Base-by-base conservation (phyloP, 1,140 invertebrate genomes). In the Trinorchestia longiramus region DNA sequence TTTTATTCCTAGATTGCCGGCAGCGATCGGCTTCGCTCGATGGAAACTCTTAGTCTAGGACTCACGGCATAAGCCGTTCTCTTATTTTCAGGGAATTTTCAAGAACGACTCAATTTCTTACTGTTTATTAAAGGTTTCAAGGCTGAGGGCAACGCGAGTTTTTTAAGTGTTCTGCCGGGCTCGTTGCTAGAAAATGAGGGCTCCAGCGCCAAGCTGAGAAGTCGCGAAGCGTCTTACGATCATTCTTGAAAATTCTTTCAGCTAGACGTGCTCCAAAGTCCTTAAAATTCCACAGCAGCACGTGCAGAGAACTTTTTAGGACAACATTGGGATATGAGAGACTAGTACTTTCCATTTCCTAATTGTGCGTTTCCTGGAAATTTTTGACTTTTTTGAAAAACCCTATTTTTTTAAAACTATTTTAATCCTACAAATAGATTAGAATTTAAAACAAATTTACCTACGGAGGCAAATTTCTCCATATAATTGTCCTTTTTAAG, bases 111-210 rank as follows among this genome's bases (percentile, higher is more conserved):
- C 92, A 42, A 94, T 94, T 45, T 94, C 92, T 43, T 94, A 94
- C 43, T 94, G 92, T 94, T 94, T 94, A 94, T 94, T 94, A 44
- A 94, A 94, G 43, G 92, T n/a, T 94, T 45, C 43, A 44, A 94
- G 92, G 92, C 92, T 47, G 92, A 47, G 44, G 44, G 92, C 43
- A 45, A 47, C 92, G 92, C 92, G 44, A 94, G 92, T 94, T 94
- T 94, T 94, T 94, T 94, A 94, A 94, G 92, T 94, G 92, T 47
- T 40, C 92, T 94, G 43, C 43, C 43, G 43, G 47, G 92, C 92
- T 94, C 92, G 44, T 94, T 47, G 43, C 92, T 94, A 44, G 92
- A 47, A 94, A 94, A 94, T 94, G 92, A 94, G 92, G 92, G 92
- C 43, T 94, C 47, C 92, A 94, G 43, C 43, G 40, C 43, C 8